Evolutionary conservation across 2,888 invertebrate species (phyloP), one percentile per base, ranked within the genome.

Genomic region (Pristionchus fissidentatus): DNA sequence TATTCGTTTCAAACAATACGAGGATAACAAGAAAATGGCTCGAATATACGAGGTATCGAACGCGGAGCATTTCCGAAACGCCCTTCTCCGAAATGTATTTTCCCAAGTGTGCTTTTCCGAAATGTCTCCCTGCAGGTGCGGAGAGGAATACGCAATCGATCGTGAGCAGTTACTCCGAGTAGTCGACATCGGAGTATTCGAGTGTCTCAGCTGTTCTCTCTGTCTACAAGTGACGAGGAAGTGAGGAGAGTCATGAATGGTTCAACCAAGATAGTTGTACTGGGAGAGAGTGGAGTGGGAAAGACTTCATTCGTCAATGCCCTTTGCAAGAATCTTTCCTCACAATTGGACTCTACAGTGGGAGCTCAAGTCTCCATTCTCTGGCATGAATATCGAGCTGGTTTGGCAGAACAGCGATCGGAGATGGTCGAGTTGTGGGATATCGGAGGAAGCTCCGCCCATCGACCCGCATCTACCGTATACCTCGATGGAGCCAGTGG

Each of bases 201-300:
- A 91, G 88, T 91, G 91, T 84, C 86, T 86, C 10, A 88, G 86
- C 49, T 91, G 91, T 84, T 91, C 90, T 0, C 86, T 91, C 29
- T 89, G 88, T 38, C 84, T 91, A 3, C 87, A 90, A 85, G 84
- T 91, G 15, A 57, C 79, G 19, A 66, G 38, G 66, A 66, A 66
- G 7, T n/a, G 38, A 86, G 75, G 70, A 57, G 49, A 62, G 5
- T 29, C 10, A 81, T 81, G 62, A 81, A 81, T 29, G 41, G 43
- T 5, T 60, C n/a, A n/a, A 81, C 62, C 13, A 95, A 96, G 93
- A 95, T 97, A 85, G 95, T 97, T 90, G 95, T 97, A 85, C 95
- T 97, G 85, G 97, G 97, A 79, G 97, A 97, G 94, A 96, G 96
- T 86, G 96, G 98, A 85, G 98, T 98, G 86, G 99, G 99, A 32